phyloP scores from a whole-genome alignment of 2,113 vertebrate species.

The Cyprinodon tularosa region DNA sequence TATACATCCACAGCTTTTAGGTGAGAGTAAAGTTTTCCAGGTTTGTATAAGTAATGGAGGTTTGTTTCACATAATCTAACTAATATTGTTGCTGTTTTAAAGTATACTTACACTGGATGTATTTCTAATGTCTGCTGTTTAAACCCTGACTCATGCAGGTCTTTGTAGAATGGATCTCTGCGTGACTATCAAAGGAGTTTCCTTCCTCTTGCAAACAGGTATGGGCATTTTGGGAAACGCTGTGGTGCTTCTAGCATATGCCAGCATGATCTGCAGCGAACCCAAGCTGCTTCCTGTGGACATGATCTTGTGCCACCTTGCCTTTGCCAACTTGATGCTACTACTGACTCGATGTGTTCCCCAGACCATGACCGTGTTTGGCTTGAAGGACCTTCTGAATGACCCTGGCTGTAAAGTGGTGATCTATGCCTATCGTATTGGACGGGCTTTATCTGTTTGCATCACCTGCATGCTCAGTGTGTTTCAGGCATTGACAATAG shows the following conservation, averaged over 20 bases:
- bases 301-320: conserved; percentile 81
- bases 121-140: conserved; percentile 32
- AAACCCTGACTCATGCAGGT: conserved; percentile 23
- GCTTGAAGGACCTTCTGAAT: conserved; percentile 71
- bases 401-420: conserved; percentile 80
- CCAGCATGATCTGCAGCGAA: conserved; percentile 57
- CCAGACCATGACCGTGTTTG: conserved; percentile 81
- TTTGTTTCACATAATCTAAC: neutral
- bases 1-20: conserved; percentile 25
- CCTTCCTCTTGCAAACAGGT: conserved; percentile 82
- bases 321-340: conserved; percentile 79
- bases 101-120: conserved; percentile 16
- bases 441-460: conserved; percentile 81
- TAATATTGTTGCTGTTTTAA: neutral
- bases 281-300: conserved; percentile 76
- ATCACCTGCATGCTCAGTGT: conserved; percentile 82
- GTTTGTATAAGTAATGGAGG: neutral
- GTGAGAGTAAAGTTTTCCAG: conserved; percentile 44
- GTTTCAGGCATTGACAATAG: conserved; percentile 77
- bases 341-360: conserved; percentile 79
- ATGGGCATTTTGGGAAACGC: conserved; percentile 78
- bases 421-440: conserved; percentile 79
- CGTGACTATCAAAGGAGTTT: conserved; percentile 81
- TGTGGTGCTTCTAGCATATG: conserved; percentile 74
- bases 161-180: conserved; percentile 78